Conservation (phyloP, 2,888 invertebrate species). For the Geotrupes spiniger region DNA sequence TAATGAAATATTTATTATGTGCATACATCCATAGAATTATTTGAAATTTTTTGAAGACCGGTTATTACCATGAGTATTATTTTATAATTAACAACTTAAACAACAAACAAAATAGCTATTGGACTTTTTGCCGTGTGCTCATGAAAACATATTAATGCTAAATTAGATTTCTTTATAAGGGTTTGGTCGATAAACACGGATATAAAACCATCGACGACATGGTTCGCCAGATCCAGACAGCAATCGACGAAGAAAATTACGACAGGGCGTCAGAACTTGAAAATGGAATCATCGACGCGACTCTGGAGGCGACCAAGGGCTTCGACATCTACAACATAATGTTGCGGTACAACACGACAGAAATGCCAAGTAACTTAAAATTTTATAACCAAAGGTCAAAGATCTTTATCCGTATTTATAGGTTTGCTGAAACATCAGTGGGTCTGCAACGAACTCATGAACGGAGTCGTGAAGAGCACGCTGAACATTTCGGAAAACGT, state of each 20-base stretch:
- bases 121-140: too few species aligned
- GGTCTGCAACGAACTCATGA: conserved; percentile 61
- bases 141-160: too few species aligned
- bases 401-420: conserved; percentile 17
- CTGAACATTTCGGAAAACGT: conserved; percentile 64
- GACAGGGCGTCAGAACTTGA: conserved; percentile 62
- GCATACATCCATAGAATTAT: too few species aligned
- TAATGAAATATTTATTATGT: too few species aligned
- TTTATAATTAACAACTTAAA: too few species aligned
- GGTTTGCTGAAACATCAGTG: conserved; percentile 35
- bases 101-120: too few species aligned
- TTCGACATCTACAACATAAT: conserved; percentile 81
- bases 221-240: conserved; percentile 34
- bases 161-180: too few species aligned
- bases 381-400: conserved; percentile 5
- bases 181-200: conserved; percentile 37
- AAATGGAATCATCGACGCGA: conserved; percentile 58
- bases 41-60: too few species aligned
- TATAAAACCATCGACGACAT: conserved; percentile 36
- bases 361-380: conserved; percentile 30
- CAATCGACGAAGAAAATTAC: conserved; percentile 53
- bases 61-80: too few species aligned
- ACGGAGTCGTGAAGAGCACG: conserved; percentile 63
- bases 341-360: conserved; percentile 49
- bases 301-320: conserved; percentile 54